phyloP scores from a whole-genome alignment of 2,113 vertebrate genomes.

The Mustelus asterias region DNA sequence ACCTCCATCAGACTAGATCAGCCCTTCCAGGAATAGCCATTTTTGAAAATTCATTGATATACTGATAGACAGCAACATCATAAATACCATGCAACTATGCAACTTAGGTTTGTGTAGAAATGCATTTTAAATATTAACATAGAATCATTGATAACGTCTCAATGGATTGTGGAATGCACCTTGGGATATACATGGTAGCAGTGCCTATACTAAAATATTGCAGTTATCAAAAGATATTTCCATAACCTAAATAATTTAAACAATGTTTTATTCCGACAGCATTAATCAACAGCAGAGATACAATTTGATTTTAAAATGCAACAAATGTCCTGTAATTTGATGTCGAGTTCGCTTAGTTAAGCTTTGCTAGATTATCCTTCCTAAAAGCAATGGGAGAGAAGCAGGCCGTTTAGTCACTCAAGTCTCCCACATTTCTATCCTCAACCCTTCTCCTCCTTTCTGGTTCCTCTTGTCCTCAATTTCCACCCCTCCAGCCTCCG shows the following conservation, averaged over 20 bases:
- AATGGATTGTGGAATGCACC: neutral
- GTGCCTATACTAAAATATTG: neutral
- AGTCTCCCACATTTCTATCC: neutral
- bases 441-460: too few species aligned
- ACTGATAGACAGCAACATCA: neutral
- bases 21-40: neutral
- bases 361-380: neutral
- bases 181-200: neutral
- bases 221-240: neutral
- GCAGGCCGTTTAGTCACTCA: neutral
- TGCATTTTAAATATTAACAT: neutral
- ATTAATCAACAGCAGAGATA: neutral
- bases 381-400: neutral
- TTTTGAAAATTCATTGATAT: neutral
- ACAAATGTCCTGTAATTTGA: neutral
- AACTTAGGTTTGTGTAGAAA: neutral
- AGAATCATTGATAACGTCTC: neutral
- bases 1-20: neutral
- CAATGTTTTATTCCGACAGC: neutral
- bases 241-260: neutral
- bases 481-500: too few species aligned
- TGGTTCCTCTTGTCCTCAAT: too few species aligned
- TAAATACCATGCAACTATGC: neutral
- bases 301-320: neutral
- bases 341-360: neutral